Evolutionary conservation across 2,797 vertebrate genomes (phyloP), one percentile per base, ranked within the genome.

Genomic region (Strix occidentalis): DNA sequence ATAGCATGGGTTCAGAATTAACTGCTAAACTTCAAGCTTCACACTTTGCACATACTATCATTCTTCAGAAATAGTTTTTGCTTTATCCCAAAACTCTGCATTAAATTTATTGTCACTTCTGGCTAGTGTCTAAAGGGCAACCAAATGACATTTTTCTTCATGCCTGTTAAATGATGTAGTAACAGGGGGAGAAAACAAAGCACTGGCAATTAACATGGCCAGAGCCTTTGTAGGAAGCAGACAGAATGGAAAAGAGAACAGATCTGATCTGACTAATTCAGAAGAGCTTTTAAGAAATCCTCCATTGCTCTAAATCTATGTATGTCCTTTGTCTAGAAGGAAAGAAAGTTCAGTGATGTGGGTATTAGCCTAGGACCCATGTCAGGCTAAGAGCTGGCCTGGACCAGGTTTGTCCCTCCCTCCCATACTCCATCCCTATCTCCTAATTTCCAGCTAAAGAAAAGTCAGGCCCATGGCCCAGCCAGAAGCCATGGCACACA

Each of bases 51-150:
- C 58, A 50, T 76, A 53, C 93, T 95, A 79, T 56, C 82, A 76
- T 87, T 89, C 87, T 93, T 97, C 89, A 96, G 79, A 91, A 96
- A 84, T 45, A 93, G 71, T 87, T 97, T 96, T 95, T 78, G 28
- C 51, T 92, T 95, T 94, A 93, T 81, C 24, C 90, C 19, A 25
- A 92, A 96, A 81, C 48, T 87, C 93, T 91, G 69, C n/a, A 72
- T 91, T 95, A 84, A 88, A 95, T 94, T 89, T 92, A 88, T 91
- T 92, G 78, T 90, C 91, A 85, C 76, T 93, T 95, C 92, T 75
- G 26, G 58, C 71, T 83, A 65, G 71, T 86, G 84, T 92, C 93
- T 96, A 81, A 91, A 93, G 84, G 78, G 86, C 76, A 97, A 90
- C 26, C 5, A 91, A 94, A 88, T 87, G 74, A 74, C 71, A 75